Conservation (phyloP, 2,797 vertebrate species). For the Moxostoma hubbsi region DNA sequence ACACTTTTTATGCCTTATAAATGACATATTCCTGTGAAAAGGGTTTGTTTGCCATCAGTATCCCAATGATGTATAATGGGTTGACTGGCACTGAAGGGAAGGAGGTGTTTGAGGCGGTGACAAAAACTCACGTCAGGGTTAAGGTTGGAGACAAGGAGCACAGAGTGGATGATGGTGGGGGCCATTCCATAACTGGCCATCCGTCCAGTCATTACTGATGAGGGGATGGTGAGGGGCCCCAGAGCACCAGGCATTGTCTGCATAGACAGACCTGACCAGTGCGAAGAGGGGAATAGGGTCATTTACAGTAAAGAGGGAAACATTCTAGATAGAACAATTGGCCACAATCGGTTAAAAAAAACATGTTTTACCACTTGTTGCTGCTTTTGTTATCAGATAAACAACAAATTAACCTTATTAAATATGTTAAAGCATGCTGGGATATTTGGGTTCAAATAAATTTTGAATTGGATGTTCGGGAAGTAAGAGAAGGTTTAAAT, state of each 20-base stretch:
- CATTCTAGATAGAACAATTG: conserved; percentile 3
- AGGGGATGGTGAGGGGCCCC: conserved; percentile 69
- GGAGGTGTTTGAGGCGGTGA: neutral
- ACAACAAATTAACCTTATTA: neutral
- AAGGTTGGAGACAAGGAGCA: conserved; percentile 86
- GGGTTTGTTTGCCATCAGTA: neutral
- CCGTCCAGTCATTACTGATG: conserved; percentile 69
- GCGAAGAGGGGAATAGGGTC: neutral
- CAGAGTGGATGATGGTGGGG: conserved; percentile 72
- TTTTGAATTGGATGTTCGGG: conserved; percentile 7
- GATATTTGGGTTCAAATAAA: conserved; percentile 4
- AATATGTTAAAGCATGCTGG: conserved; percentile 26
- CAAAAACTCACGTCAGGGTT: conserved; percentile 82
- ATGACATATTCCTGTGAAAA: neutral
- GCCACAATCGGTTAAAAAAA: too few species aligned
- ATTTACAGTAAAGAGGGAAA: neutral
- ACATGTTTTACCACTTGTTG: neutral
- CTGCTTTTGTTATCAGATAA: neutral
- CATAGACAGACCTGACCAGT: conserved; percentile 72
- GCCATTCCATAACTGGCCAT: conserved; percentile 69
- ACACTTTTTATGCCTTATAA: neutral
- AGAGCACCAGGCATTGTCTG: conserved; percentile 71
- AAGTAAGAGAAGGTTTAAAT: conserved; percentile 4
- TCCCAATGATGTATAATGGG: neutral
- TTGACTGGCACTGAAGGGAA: neutral